Base-by-base conservation (phyloP, 2,888 invertebrate genomes). In the Hedychridium roseum region DNA sequence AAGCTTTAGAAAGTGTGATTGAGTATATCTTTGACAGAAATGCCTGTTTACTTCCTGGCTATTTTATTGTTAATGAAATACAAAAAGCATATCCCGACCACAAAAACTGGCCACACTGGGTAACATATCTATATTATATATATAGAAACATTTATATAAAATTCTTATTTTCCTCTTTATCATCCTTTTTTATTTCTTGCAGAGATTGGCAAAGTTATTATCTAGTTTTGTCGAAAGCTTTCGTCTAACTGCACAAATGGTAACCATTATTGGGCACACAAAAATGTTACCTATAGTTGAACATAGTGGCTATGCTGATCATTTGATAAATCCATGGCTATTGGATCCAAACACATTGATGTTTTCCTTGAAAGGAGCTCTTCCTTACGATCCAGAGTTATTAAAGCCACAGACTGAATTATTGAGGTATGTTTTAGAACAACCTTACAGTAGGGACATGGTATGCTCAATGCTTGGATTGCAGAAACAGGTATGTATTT, bases 401-500 rank as follows among this genome's bases (percentile, higher is more conserved):
- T 79, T 92, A 11, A 91, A 93, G 74, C 94, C 96, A 5, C 97
- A 97, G 81, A 92, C 92, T 4, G 86, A 88, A 26, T 81, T 97
- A 23, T 79, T 97, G 18, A 83, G 92, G 57, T 96, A 97, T 78
- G 94, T 97, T 17, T 79, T 97, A 9, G 93, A 94, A 70, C 97
- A 97, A 74, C 94, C 96, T 0, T 97, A 97, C 77, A 96, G 95
- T 1, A 84, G 95, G 59, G 97, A 97, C 72, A 94, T 97, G 92
- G 93, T 97, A 63, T 95, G 94, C 66, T 91, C 91, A 2, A 96
- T 97, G 91, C 82, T 97, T 12, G 94, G 94, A 30, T 82, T 97
- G 15, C 96, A 94, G 73, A 96, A 96, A 76, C 94, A 95, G 81
- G 89, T 89, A 62, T 41, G 59, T 44, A 20, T 43, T 27, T n/a